Percentiles rank a stretch among this genome's conserved stretches.
phyloP scores from a whole-genome alignment of 1,140 invertebrate genomes.

The Macrosteles quadrilineatus region DNA sequence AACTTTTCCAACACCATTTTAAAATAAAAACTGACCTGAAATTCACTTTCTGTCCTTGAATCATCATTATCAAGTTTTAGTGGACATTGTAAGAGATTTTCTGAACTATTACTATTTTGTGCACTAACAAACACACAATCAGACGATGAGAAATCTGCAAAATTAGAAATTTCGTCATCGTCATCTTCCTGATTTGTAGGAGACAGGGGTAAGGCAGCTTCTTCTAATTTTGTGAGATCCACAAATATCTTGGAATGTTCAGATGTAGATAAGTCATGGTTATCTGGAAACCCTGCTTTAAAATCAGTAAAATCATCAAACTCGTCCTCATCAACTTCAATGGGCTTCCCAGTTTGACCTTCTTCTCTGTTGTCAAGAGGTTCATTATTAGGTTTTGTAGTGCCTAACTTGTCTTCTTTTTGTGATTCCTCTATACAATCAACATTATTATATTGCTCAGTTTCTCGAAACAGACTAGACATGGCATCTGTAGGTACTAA shows the following conservation, averaged over 20 bases:
- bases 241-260: slow-evolving; percentile 3
- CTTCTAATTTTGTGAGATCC: not conserved
- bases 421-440: no score
- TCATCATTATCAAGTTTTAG: slow-evolving; percentile 4
- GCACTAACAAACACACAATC: slow-evolving; percentile 23
- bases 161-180: slow-evolving; percentile 25
- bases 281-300: slow-evolving; percentile 2
- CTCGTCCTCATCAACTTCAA: slow-evolving; percentile 25
- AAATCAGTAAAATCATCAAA: slow-evolving; percentile 34
- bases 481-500: no score
- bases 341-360: no score
- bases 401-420: no score
- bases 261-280: no score
- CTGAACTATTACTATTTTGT: slow-evolving; percentile 17
- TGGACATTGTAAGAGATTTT: not conserved
- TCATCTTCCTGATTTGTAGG: not conserved
- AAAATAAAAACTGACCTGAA: slow-evolving; percentile 1
- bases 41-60: slow-evolving; percentile 19
- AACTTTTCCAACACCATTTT: no score
- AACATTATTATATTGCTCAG: no score
- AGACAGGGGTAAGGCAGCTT: not conserved
- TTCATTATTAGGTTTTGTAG: no score
- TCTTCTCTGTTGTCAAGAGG: no score
- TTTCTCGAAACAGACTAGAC: no score
- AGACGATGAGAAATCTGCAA: slow-evolving; percentile 24